Conservation (phyloP, 2,797 vertebrate species). For the Eupleurogrammus muticus region DNA sequence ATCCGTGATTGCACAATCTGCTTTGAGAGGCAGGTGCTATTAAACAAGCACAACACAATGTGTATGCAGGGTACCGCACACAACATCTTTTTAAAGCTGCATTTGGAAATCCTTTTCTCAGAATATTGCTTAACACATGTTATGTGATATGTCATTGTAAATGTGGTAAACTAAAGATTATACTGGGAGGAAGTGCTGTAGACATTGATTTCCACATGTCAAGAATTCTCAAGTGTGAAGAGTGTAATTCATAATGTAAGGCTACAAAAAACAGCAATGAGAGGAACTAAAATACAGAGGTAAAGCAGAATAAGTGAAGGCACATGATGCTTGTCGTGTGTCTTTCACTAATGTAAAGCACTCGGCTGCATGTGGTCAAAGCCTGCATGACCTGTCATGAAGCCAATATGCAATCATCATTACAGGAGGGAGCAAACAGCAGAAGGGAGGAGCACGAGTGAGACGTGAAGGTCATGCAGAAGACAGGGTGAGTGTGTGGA, state of each 20-base stretch:
- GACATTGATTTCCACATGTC: too few relatives aligned
- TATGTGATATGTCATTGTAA: neutral
- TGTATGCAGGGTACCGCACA: neutral
- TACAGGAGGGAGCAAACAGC: constrained; percentile 40
- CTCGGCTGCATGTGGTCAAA: constrained; percentile 57
- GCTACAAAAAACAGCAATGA: constrained; percentile 13
- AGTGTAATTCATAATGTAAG: constrained; percentile 18
- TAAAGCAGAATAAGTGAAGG: neutral
- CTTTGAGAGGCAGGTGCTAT: constrained; percentile 1
- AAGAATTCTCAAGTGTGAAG: too few relatives aligned
- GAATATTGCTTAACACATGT: neutral
- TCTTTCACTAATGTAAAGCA: constrained; percentile 62
- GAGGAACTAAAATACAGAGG: neutral
- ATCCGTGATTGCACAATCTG: constrained; percentile 35
- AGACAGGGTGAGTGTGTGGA: neutral
- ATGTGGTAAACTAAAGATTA: too few relatives aligned
- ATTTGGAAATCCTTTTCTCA: constrained; percentile 6
- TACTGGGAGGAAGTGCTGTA: too few relatives aligned
- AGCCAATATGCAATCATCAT: constrained; percentile 52
- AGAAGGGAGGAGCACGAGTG: constrained; percentile 40
- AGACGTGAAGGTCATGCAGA: constrained; percentile 36
- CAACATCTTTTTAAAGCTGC: constrained; percentile 11
- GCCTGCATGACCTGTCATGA: constrained; percentile 53
- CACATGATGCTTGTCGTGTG: constrained; percentile 33
- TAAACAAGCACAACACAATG: constrained; percentile 8